Percentiles rank a stretch among this genome's conserved stretches.
These are phyloP conservation scores for Drosophila ohnishii DNA, from an alignment of 1,140 invertebrate species.

Conservation along the genomic window DNA sequence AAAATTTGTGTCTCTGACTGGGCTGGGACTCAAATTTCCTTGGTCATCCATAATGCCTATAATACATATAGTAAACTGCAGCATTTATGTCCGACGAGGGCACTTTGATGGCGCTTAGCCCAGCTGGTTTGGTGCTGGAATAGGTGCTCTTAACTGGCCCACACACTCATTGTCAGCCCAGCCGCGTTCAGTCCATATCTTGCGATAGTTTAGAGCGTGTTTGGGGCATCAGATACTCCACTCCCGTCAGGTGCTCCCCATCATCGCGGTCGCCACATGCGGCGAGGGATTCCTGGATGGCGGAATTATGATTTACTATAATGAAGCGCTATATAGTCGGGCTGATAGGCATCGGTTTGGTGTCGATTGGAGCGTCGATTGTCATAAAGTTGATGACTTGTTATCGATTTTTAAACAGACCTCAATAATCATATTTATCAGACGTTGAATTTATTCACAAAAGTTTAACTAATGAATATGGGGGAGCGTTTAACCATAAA, in stretches of 20 bases:
- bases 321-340: slow-evolving; percentile 74
- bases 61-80: slow-evolving; percentile 73
- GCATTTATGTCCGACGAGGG: slow-evolving; percentile 68
- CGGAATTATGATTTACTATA: slow-evolving; percentile 79
- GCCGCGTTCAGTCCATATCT: slow-evolving; percentile 59
- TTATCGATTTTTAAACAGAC: slow-evolving; percentile 80
- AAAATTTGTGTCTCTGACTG: slow-evolving; percentile 45
- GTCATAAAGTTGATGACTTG: slow-evolving; percentile 79
- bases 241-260: slow-evolving; percentile 15
- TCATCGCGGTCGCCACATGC: slow-evolving; percentile 53
- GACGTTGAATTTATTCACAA: slow-evolving; percentile 9
- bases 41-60: slow-evolving; percentile 48
- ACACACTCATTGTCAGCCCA: slow-evolving; percentile 67
- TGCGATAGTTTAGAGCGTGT: slow-evolving; percentile 75
- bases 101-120: slow-evolving; percentile 66
- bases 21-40: slow-evolving; percentile 54
- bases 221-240: slow-evolving; percentile 28
- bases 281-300: slow-evolving; percentile 44
- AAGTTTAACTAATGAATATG: slow-evolving; percentile 14
- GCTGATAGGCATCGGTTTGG: slow-evolving; percentile 64
- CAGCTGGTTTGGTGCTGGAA: slow-evolving; percentile 13
- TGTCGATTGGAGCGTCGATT: slow-evolving; percentile 38
- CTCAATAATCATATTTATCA: slow-evolving; percentile 62
- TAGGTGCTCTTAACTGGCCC: slow-evolving; percentile 35
- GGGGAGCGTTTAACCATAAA: not conserved